These are phyloP conservation scores for Drosophila falleni DNA, from an alignment of 2,888 invertebrate genomes.

Conservation along the genomic window DNA sequence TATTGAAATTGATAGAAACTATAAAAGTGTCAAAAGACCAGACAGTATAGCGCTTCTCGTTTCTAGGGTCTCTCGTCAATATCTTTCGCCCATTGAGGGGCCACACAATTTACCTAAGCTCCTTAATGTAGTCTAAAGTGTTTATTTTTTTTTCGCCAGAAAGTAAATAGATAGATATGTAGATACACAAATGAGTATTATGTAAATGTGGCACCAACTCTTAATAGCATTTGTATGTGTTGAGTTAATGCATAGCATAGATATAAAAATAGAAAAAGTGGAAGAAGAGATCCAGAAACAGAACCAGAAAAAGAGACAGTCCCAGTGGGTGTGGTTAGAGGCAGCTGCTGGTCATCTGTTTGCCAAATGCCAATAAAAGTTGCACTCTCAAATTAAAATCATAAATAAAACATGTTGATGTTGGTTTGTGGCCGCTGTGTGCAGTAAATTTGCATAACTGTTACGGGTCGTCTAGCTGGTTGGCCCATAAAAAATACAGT, in stretches of 20 bases:
- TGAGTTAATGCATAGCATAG: background rate
- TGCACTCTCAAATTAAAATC: conserved; percentile 53
- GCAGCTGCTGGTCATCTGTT: conserved; percentile 32
- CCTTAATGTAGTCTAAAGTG: conserved; percentile 56
- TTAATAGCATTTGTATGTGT: conserved; percentile 33
- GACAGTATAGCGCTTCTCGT: conserved; percentile 26
- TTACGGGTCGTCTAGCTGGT: conserved; percentile 1
- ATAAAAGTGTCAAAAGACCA: conserved; percentile 77
- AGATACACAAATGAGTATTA: conserved; percentile 54
- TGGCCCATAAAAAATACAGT: conserved; percentile 26
- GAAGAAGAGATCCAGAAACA: background rate
- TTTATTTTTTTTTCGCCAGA: conserved; percentile 38
- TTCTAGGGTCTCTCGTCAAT: conserved; percentile 34
- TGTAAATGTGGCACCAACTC: conserved; percentile 62
- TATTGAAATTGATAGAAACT: conserved; percentile 76
- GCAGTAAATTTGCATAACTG: conserved; percentile 48
- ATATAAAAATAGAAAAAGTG: conserved; percentile 11
- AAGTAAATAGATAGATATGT: conserved; percentile 60
- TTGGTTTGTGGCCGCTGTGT: conserved; percentile 19
- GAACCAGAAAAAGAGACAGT: background rate
- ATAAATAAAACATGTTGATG: conserved; percentile 62
- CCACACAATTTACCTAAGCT: conserved; percentile 56
- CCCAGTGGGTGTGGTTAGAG: background rate
- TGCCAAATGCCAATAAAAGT: conserved; percentile 39
- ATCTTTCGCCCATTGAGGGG: conserved; percentile 12